Base-by-base conservation (phyloP, 2,888 invertebrate genomes). In the Plagodis dolabraria region DNA sequence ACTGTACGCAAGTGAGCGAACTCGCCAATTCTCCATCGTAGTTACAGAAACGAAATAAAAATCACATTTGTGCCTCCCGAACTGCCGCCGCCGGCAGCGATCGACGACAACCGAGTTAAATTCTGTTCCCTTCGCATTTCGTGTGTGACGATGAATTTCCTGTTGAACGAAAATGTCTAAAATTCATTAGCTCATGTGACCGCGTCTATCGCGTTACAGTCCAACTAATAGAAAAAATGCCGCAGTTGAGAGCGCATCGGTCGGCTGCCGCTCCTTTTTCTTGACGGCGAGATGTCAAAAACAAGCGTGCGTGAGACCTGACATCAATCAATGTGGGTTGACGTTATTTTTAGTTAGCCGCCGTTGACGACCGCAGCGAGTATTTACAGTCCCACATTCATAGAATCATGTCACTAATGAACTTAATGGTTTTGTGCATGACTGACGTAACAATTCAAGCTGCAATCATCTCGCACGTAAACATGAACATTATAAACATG, bases 251-350 rank as follows among this genome's bases (percentile, higher is more conserved):
- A 74, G 73, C 80, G 71, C 72, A 71, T 80, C 74, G 77, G 75
- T 84, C 83, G 75, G 75, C 77, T 82, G 80, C 76, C 85, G 83
- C 87, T 87, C 83, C 83, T 82, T 85, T 81, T 82, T 80, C 86
- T 83, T 84, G 84, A 85, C 82, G 79, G 77, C 74, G 72, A 74
- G 72, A 81, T 75, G 89, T 91, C 91, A 90, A 85, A 89, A 86
- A 85, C 86, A 79, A 49, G 79, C 83, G 85, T 76, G 82, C 82
- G 81, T 83, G 85, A 78, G 80, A 82, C 84, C 77, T 75, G 78
- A 84, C 88, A 90, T 91, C 89, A 89, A 90, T 91, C 89, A 89
- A 86, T 85, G 79, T 82, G 73, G 80, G 80, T 74, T 80, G 75
- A 70, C 78, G 83, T 83, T 87, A 89, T 91, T 89, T 89, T 82